Evolutionary conservation across 2,797 vertebrate species (phyloP).

Genomic region (Siniperca undulata): DNA sequence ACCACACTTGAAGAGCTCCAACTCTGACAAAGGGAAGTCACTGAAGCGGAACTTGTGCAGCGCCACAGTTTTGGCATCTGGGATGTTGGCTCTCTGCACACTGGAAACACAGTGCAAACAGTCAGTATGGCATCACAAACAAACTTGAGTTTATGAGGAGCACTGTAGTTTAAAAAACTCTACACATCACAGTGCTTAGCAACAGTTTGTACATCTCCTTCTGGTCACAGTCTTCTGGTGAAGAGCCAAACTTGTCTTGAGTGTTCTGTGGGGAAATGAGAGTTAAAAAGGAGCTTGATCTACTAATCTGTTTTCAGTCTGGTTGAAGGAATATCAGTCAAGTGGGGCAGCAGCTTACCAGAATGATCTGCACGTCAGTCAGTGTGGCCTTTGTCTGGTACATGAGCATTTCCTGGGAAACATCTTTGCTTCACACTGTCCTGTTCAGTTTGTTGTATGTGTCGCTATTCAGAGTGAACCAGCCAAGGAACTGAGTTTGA

Average conservation of each 20-base stretch:
- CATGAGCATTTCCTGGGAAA: conserved; percentile 94
- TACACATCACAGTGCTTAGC: conserved; percentile 79
- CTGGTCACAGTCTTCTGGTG: conserved; percentile 91
- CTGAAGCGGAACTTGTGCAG: conserved; percentile 93
- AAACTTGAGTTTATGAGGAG: not conserved
- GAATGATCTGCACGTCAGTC: conserved; percentile 87
- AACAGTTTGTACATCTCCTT: conserved; percentile 92
- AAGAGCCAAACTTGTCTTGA: conserved; percentile 89
- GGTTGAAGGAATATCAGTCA: not conserved
- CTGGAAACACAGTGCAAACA: not conserved
- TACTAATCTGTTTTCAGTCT: not conserved
- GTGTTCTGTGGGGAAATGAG: conserved; percentile 87
- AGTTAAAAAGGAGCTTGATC: not conserved
- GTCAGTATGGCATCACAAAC: not conserved
- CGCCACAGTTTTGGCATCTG: conserved; percentile 86
- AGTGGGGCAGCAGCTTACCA: conserved; percentile 84
- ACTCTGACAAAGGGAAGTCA: conserved; percentile 91
- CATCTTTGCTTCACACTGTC: conserved; percentile 91
- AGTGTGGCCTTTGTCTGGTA: conserved; percentile 89
- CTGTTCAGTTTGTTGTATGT: conserved; percentile 94
- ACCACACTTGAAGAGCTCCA: conserved; percentile 91
- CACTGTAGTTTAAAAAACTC: not conserved
- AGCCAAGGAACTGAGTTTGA: conserved; percentile 95
- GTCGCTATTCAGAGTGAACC: conserved; percentile 95
- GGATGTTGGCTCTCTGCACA: conserved; percentile 89